phyloP scores from a whole-genome alignment of 2,113 vertebrate species.

The Rutilus rutilus region DNA sequence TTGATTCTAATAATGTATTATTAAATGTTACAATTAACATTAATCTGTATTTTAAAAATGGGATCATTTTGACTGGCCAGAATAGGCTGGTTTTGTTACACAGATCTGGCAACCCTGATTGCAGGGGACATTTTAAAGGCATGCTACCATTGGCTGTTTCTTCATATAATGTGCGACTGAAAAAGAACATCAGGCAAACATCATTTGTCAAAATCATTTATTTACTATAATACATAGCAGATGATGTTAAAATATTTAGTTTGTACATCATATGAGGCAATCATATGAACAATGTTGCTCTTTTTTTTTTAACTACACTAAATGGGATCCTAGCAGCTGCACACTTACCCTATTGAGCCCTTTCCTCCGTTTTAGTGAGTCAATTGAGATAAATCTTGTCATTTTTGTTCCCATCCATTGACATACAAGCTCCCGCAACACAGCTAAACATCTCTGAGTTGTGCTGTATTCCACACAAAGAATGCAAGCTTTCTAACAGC shows the following conservation, averaged over 20 bases:
- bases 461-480: constrained; percentile 53
- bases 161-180: not conserved
- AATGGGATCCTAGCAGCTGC: constrained; percentile 82
- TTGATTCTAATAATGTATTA: too few relatives aligned
- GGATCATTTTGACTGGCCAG: not conserved
- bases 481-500: constrained; percentile 74
- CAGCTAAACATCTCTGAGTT: constrained; percentile 51
- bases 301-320: constrained; percentile 72
- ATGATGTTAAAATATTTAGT: constrained; percentile 82
- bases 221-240: constrained; percentile 91
- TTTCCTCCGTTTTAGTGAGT: constrained; percentile 57
- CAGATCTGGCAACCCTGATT: not conserved
- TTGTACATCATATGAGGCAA: constrained; percentile 78
- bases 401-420: constrained; percentile 45
- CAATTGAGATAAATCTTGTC: constrained; percentile 54
- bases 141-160: not conserved
- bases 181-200: constrained; percentile 50
- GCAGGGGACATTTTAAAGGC: not conserved
- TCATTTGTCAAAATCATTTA: constrained; percentile 91
- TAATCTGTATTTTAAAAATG: too few relatives aligned
- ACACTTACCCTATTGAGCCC: constrained; percentile 57
- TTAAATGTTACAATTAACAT: too few relatives aligned
- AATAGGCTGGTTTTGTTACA: not conserved
- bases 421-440: constrained; percentile 50
- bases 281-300: constrained; percentile 68